Evolutionary conservation across 2,797 vertebrate genomes (phyloP).

Genomic region (Phalanger gymnotis): DNA sequence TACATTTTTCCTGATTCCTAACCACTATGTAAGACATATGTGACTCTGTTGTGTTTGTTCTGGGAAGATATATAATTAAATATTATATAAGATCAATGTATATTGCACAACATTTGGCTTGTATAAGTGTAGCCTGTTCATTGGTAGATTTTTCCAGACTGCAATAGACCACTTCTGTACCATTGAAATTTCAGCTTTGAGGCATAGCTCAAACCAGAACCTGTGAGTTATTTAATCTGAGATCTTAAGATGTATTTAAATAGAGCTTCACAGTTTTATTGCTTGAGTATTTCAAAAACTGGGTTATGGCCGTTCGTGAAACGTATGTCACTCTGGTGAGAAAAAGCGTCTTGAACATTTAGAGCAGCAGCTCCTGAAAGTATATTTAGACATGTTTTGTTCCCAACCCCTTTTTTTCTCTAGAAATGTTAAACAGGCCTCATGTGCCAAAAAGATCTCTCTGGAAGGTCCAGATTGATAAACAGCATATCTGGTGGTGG

Average conservation of each 20-base stretch:
- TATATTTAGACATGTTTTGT: slow-evolving; percentile 38
- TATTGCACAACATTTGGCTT: not conserved
- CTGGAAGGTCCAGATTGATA: not conserved
- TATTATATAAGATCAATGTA: not conserved
- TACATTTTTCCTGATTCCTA: slow-evolving; percentile 40
- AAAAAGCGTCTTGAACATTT: not conserved
- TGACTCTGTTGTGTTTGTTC: not conserved
- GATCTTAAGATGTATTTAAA: slow-evolving; percentile 6
- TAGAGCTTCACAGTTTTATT: not conserved
- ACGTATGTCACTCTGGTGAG: slow-evolving; percentile 12
- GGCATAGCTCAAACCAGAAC: slow-evolving; percentile 33
- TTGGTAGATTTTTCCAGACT: not conserved
- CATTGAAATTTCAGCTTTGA: slow-evolving; percentile 46
- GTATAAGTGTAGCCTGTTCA: not conserved
- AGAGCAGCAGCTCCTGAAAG: not conserved
- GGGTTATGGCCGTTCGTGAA: not conserved
- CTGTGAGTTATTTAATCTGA: slow-evolving; percentile 39
- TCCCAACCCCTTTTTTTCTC: slow-evolving; percentile 22
- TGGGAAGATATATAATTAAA: not conserved
- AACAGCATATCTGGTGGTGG: not conserved
- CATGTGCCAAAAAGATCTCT: not conserved
- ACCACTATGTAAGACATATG: slow-evolving; percentile 11
- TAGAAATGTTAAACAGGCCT: not conserved
- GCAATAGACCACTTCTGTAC: not conserved
- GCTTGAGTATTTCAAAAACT: slow-evolving; percentile 29